Conservation (phyloP, 2,113 vertebrate species). For the Chiloscyllium plagiosum region DNA sequence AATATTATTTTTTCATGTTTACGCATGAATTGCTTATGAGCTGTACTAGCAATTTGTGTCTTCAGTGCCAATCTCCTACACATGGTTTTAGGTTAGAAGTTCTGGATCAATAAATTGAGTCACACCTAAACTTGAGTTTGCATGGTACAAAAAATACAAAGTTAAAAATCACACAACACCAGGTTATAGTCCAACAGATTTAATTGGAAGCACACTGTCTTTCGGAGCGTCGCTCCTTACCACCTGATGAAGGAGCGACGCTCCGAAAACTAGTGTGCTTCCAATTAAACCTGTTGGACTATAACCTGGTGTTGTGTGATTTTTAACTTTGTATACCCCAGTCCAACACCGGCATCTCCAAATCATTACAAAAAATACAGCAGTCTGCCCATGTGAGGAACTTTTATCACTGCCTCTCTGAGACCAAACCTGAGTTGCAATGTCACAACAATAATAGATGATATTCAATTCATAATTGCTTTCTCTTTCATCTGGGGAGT, state of each 20-base stretch:
- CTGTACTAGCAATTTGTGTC: neutral
- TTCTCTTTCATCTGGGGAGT: neutral
- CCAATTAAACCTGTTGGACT: no score
- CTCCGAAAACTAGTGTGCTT: no score
- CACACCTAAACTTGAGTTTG: neutral
- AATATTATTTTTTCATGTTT: neutral
- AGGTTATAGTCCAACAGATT: no score
- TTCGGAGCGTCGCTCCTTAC: no score
- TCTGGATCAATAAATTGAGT: neutral
- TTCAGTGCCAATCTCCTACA: neutral
- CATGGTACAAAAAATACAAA: neutral
- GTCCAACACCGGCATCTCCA: no score
- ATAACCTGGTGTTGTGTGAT: no score
- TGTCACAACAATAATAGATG: neutral
- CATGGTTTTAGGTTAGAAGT: neutral
- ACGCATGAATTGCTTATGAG: neutral
- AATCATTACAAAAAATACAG: no score
- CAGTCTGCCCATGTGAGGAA: neutral
- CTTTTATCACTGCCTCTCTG: neutral
- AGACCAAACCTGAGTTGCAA: neutral
- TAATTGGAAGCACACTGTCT: no score
- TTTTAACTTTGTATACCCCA: no score
- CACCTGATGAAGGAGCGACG: no score
- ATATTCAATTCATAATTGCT: neutral
- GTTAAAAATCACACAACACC: no score